Evolutionary conservation across 2,797 vertebrate species (phyloP), one percentile per base, ranked within the genome.

Genomic region (Neoniphon sammara): DNA sequence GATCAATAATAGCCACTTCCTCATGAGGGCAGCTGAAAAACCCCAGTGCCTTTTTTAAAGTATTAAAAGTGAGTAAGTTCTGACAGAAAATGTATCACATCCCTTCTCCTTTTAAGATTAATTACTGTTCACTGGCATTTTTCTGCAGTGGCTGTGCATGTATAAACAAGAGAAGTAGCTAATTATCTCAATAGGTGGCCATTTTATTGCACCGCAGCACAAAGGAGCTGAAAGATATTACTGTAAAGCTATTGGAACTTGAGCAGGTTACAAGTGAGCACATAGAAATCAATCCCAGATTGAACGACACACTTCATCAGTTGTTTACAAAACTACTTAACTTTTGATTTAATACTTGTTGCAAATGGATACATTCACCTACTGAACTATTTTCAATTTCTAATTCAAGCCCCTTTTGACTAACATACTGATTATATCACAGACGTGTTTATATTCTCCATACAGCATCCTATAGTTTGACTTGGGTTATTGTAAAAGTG

Each of bases 181-280:
- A 85, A 90, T 91, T 93, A 90, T 87, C 86, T 88, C 84, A 1
- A 84, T 89, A 71, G 88, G 91, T 85, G 87, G 84, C 79, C 82
- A 67, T 90, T 87, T 91, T 88, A 83, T 81, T 86, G 80, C 82
- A 64, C 69, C 49, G 84, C 87, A 71, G 72, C 74, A 30, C 75
- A 10, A 69, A 82, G 82, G 84, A 88, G 74, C 82, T 66, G 62
- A 58, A 57, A 73, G 77, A 86, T 81, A 87, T 85, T 77, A 77
- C 76, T 79, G 81, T 81, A 83, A 78, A 88, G 81, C 61, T 36
- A 63, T 60, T 88, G 25, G 2, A 66, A 76, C 75, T 67, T 77
- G 65, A 75, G 76, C 76, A 70, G 75, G 82, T 79, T 86, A 85
- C 62, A 83, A 84, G 84, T 63, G 68, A 89, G 81, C 64, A 21